phyloP scores from a whole-genome alignment of 2,888 invertebrate genomes.

The Drosophila melanosoma region DNA sequence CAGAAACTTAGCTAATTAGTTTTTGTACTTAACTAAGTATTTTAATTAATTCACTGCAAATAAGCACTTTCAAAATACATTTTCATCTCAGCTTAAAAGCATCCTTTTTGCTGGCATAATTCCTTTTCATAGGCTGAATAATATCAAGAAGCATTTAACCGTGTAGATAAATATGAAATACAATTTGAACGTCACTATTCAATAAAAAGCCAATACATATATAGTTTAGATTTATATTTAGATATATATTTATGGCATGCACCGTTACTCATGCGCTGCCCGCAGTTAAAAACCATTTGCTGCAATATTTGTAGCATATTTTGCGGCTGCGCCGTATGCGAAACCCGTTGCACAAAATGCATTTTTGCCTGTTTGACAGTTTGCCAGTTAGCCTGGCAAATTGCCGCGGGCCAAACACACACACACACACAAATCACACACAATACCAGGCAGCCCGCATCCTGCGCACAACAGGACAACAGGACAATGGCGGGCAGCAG shows the following conservation, averaged over 20 bases:
- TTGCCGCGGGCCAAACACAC: constrained; percentile 42
- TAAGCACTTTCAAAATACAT: not conserved
- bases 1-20: no score
- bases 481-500: not conserved
- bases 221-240: not conserved
- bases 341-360: constrained; percentile 46
- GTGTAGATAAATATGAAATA: not conserved
- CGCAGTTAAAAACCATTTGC: constrained; percentile 20
- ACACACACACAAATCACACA: constrained; percentile 2
- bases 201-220: not conserved
- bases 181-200: not conserved
- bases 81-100: not conserved
- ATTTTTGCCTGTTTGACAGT: constrained; percentile 43
- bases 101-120: not conserved
- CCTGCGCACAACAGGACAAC: constrained; percentile 1
- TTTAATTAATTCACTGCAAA: no score
- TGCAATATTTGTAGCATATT: constrained; percentile 33
- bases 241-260: not conserved
- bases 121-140: not conserved
- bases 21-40: no score
- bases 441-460: constrained; percentile 2
- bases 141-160: not conserved
- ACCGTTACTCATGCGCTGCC: constrained; percentile 58
- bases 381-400: constrained; percentile 19
- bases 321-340: constrained; percentile 56